phyloP scores from a whole-genome alignment of 2,888 invertebrate species.

The Cerceris rybyensis region DNA sequence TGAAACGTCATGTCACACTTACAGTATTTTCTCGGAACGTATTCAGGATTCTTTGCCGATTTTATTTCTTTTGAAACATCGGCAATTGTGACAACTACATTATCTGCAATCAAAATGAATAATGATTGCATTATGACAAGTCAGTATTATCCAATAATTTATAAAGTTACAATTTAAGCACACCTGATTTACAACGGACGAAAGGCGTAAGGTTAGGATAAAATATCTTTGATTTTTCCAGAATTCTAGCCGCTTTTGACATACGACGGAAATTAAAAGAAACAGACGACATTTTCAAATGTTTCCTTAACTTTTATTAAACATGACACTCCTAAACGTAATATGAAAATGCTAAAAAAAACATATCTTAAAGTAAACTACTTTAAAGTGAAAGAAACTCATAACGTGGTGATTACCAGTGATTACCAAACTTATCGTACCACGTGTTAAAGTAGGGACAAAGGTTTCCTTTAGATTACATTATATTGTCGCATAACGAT shows the following conservation, averaged over 20 bases:
- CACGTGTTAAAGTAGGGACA: neutral
- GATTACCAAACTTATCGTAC: neutral
- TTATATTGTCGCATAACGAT: neutral
- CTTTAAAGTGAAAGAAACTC: neutral
- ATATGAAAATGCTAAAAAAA: neutral
- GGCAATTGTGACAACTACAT: constrained; percentile 86
- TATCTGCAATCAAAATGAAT: constrained; percentile 57
- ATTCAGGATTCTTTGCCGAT: constrained; percentile 87
- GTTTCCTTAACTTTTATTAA: constrained; percentile 5
- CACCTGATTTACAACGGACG: constrained; percentile 72
- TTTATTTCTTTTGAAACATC: constrained; percentile 87
- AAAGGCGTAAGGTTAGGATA: constrained; percentile 57
- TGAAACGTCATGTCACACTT: constrained; percentile 80
- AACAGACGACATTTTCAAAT: constrained; percentile 58
- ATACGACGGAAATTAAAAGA: constrained; percentile 47
- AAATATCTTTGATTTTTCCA: constrained; percentile 55
- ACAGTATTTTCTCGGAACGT: constrained; percentile 93
- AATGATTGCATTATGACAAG: constrained; percentile 3
- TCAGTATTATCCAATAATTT: neutral
- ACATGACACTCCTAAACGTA: neutral
- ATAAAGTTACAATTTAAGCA: constrained; percentile 17
- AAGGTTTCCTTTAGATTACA: neutral
- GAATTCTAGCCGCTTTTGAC: constrained; percentile 56
- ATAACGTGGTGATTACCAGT: neutral
- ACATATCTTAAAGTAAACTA: neutral